Evolutionary conservation across 2,888 invertebrate species (phyloP).

Genomic region (Mycalesis mineus): DNA sequence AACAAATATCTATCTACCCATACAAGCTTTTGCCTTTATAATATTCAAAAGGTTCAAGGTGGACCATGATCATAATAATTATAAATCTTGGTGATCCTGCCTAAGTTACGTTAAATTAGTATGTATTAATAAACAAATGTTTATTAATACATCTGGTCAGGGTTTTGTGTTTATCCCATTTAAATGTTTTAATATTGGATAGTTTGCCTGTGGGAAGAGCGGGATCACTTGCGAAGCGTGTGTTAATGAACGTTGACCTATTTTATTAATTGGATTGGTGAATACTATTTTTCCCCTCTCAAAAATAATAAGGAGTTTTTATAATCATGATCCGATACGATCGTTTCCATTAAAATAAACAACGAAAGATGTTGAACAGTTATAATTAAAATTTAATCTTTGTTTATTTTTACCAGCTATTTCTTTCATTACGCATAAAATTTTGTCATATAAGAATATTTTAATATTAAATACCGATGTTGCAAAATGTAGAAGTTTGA

Average conservation of each 20-base stretch:
- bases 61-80: too few relatives aligned
- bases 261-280: constrained; percentile 4
- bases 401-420: neutral
- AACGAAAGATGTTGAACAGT: neutral
- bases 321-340: neutral
- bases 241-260: constrained; percentile 4
- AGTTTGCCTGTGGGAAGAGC: neutral
- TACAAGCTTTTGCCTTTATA: too few relatives aligned
- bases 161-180: neutral
- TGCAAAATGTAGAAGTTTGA: too few relatives aligned
- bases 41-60: too few relatives aligned
- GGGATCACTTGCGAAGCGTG: neutral
- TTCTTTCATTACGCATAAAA: too few relatives aligned
- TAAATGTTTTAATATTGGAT: constrained; percentile 1
- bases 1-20: too few relatives aligned
- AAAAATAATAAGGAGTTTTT: neutral
- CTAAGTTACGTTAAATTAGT: too few relatives aligned
- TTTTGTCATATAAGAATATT: too few relatives aligned
- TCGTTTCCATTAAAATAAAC: neutral
- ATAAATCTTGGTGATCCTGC: too few relatives aligned
- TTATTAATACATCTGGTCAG: neutral
- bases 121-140: too few relatives aligned
- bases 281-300: neutral
- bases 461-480: too few relatives aligned
- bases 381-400: neutral